These are phyloP conservation scores for Sclerurus mexicanus DNA, from an alignment of 2,113 vertebrate species.

Conservation along the genomic window DNA sequence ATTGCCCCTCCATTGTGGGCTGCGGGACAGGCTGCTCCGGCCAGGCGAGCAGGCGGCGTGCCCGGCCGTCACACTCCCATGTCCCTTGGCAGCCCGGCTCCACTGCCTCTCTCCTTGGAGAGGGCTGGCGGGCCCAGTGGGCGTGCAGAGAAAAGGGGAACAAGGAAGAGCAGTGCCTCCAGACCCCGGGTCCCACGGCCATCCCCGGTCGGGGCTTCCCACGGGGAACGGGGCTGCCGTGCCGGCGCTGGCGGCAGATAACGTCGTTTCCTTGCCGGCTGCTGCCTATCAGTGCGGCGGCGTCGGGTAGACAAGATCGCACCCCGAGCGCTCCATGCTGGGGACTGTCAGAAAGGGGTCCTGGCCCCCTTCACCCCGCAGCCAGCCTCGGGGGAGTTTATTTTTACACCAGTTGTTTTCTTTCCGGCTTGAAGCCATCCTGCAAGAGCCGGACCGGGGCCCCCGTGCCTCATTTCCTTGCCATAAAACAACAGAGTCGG, in stretches of 20 bases:
- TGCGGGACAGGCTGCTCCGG: neutral
- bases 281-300: neutral
- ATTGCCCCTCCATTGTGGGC: neutral
- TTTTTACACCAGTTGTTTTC: conserved; percentile 58
- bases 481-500: conserved; percentile 56
- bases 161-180: neutral
- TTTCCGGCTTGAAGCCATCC: conserved; percentile 45
- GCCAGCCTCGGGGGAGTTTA: neutral
- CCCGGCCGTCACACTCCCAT: neutral
- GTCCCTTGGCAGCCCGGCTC: neutral
- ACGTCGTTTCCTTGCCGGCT: neutral
- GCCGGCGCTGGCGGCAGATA: conserved; percentile 41
- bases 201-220: neutral
- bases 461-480: conserved; percentile 48
- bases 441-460: neutral
- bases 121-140: neutral
- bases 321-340: neutral
- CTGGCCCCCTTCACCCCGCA: neutral
- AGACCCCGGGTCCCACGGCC: neutral
- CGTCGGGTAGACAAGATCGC: neutral
- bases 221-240: neutral
- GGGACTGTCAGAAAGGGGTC: neutral
- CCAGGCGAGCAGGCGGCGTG: neutral
- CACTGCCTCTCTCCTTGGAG: neutral
- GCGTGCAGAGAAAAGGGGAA: neutral